Conservation (phyloP, 2,888 invertebrate species). For the Drosophila formosana region DNA sequence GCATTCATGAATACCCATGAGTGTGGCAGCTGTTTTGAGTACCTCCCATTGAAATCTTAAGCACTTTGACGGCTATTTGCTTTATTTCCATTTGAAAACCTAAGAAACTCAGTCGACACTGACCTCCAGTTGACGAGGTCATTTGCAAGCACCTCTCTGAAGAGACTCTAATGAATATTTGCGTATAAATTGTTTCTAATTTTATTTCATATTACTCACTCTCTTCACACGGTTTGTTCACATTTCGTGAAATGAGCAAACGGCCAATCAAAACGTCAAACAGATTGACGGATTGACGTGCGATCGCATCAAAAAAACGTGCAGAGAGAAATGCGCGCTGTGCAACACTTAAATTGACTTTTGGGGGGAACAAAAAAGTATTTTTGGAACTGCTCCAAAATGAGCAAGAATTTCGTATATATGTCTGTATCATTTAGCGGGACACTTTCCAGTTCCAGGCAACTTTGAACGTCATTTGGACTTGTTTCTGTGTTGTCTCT, state of each 20-base stretch:
- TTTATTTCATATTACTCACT: slow-evolving; percentile 28
- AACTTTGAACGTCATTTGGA: slow-evolving; percentile 15
- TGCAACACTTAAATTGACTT: slow-evolving; percentile 36
- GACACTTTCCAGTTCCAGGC: slow-evolving; percentile 53
- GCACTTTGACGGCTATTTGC: slow-evolving; percentile 5
- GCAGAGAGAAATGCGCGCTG: slow-evolving; percentile 7
- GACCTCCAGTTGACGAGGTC: slow-evolving; percentile 67
- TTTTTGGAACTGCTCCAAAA: slow-evolving; percentile 46
- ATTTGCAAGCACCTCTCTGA: slow-evolving; percentile 32
- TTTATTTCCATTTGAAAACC: slow-evolving; percentile 8
- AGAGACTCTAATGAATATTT: slow-evolving; percentile 47
- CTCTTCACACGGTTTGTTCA: slow-evolving; percentile 20
- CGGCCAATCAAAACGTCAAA: slow-evolving; percentile 71
- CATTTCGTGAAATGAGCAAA: slow-evolving; percentile 41
- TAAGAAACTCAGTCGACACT: slow-evolving; percentile 38
- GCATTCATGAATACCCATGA: slow-evolving; percentile 16
- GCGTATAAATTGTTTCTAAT: slow-evolving; percentile 64
- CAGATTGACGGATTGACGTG: slow-evolving; percentile 67
- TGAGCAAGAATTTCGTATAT: slow-evolving; percentile 12
- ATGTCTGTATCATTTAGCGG: slow-evolving; percentile 17
- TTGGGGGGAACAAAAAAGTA: slow-evolving; percentile 18
- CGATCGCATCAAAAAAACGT: slow-evolving; percentile 39
- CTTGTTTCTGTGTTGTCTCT: slow-evolving; percentile 20
- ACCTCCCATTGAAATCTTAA: slow-evolving; percentile 23
- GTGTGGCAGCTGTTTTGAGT: slow-evolving; percentile 7